Percentiles rank a stretch among this genome's conserved stretches.
Conservation (phyloP, 2,888 invertebrate species). For the Lucinisca nassula region DNA sequence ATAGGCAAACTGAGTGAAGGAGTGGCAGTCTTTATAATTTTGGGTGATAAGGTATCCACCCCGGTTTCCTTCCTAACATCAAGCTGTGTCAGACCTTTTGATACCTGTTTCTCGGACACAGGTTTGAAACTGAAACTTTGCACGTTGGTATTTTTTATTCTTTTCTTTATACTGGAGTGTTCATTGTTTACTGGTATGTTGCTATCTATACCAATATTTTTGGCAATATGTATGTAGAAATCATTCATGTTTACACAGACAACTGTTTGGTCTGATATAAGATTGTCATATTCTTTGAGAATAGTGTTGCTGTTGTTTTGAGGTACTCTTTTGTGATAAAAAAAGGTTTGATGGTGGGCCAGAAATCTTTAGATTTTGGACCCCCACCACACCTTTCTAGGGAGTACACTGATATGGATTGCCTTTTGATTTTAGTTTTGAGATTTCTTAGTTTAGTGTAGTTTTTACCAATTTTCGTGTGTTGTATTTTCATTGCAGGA, state of each 20-base stretch:
- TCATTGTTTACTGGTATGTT: not conserved
- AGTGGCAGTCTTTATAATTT: too few relatives aligned
- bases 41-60: too few relatives aligned
- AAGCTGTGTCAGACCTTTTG: not conserved
- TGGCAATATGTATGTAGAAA: conserved; percentile 32
- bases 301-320: not conserved
- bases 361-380: conserved; percentile 16
- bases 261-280: not conserved
- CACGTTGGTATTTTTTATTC: not conserved
- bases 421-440: not conserved
- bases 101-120: not conserved
- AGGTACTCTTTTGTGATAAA: not conserved
- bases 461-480: too few relatives aligned
- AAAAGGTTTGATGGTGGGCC: not conserved
- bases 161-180: conserved; percentile 5
- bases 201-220: conserved; percentile 26
- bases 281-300: conserved; percentile 12
- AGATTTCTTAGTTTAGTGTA: too few relatives aligned
- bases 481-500: too few relatives aligned
- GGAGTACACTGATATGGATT: conserved; percentile 12
- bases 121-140: not conserved
- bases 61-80: conserved; percentile 8
- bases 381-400: conserved; percentile 10
- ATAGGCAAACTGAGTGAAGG: not conserved
- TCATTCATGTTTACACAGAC: conserved; percentile 11